Evolutionary conservation across 1,140 invertebrate species (phyloP).

Genomic region (Drosophila nasuta): DNA sequence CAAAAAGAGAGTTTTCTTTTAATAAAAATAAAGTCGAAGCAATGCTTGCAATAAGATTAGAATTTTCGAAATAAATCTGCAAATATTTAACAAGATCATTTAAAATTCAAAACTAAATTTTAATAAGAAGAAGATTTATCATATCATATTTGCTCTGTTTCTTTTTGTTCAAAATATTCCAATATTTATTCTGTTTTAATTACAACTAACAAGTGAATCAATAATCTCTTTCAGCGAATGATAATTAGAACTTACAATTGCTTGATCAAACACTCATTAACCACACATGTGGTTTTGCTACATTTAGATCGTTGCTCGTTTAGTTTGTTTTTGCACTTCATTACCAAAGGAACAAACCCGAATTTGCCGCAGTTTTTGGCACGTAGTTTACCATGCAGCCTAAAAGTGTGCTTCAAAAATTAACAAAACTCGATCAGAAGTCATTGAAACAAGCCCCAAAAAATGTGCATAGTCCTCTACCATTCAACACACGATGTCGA

Average conservation of each 20-base stretch:
- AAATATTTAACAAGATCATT: no score
- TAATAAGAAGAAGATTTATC: no score
- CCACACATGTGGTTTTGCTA: no score
- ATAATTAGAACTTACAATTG: not conserved
- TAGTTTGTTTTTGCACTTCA: not conserved
- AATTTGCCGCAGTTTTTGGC: constrained; percentile 30
- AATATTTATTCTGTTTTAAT: no score
- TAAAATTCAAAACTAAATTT: no score
- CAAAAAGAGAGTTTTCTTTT: not conserved
- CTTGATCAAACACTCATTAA: no score
- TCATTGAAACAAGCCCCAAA: constrained; percentile 58
- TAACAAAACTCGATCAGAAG: constrained; percentile 70
- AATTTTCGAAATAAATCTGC: no score
- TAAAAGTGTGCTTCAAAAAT: constrained; percentile 62
- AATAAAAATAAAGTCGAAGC: no score
- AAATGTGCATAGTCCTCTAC: constrained; percentile 12
- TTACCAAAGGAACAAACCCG: not conserved
- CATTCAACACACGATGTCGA: constrained; percentile 33
- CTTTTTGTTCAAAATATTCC: no score
- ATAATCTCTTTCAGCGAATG: not conserved
- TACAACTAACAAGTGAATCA: no score
- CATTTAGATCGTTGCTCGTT: not conserved
- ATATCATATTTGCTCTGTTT: no score
- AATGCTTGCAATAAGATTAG: no score
- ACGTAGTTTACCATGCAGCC: constrained; percentile 19